These are phyloP conservation scores for Callionymus lyra DNA, from an alignment of 2,113 vertebrate genomes.

Conservation along the genomic window DNA sequence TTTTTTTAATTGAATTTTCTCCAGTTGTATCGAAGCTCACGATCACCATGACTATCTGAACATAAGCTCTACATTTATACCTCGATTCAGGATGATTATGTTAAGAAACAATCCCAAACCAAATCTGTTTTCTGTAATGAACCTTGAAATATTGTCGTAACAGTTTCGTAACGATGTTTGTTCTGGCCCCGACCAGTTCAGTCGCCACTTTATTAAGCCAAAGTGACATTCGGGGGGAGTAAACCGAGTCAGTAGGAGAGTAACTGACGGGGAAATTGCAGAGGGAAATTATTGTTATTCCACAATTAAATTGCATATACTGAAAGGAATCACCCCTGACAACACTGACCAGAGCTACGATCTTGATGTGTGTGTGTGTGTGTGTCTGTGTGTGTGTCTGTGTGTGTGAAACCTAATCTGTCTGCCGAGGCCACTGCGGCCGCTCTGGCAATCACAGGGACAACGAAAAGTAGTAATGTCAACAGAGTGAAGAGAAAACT, in stretches of 20 bases:
- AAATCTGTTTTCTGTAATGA: no score
- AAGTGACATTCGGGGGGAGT: slow-evolving; percentile 3
- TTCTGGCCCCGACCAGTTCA: slow-evolving; percentile 29
- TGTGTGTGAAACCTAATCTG: slow-evolving; percentile 54
- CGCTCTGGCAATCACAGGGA: slow-evolving; percentile 42
- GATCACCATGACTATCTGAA: no score
- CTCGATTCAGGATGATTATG: no score
- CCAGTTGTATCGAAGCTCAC: no score
- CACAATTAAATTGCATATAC: slow-evolving; percentile 65
- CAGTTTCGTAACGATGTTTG: slow-evolving; percentile 41
- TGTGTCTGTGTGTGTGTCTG: slow-evolving; percentile 12
- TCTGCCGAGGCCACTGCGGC: slow-evolving; percentile 54
- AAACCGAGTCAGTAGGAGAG: slow-evolving; percentile 32
- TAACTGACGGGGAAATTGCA: slow-evolving; percentile 60
- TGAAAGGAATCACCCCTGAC: slow-evolving; percentile 59
- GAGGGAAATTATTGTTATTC: slow-evolving; percentile 65
- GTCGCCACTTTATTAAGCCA: slow-evolving; percentile 44
- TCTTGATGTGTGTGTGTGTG: slow-evolving; percentile 20
- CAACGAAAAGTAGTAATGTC: slow-evolving; percentile 43
- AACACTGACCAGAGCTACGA: slow-evolving; percentile 38
- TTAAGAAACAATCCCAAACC: no score
- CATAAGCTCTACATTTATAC: no score
- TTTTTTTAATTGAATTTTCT: no score
- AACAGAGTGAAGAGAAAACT: slow-evolving; percentile 38
- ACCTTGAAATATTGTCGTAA: no score